Conservation (phyloP, 2,113 vertebrate genomes). For the Anhinga anhinga region DNA sequence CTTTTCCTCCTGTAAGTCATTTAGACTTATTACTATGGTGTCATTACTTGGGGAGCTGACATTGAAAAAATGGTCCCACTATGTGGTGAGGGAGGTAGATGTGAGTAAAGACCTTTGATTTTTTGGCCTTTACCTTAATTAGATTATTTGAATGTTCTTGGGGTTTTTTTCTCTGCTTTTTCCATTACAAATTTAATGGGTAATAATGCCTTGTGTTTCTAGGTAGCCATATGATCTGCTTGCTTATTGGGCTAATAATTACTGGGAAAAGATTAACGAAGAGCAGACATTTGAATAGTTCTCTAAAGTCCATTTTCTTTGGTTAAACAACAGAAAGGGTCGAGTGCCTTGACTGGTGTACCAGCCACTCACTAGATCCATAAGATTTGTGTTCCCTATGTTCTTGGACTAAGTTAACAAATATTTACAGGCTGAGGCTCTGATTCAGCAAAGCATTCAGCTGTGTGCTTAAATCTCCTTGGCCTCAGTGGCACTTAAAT, state of each 20-base stretch:
- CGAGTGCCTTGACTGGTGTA: not conserved
- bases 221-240: not conserved
- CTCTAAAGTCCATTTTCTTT: not conserved
- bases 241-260: not conserved
- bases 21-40: not conserved
- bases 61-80: not conserved
- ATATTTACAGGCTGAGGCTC: not conserved
- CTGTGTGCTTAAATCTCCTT: conserved; percentile 1
- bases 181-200: not conserved
- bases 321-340: not conserved
- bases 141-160: not conserved
- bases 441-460: not conserved
- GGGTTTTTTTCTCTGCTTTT: not conserved
- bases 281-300: not conserved
- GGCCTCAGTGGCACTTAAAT: not conserved
- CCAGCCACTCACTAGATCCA: not conserved
- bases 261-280: not conserved
- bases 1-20: not conserved
- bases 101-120: not conserved
- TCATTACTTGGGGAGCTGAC: not conserved
- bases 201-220: not conserved
- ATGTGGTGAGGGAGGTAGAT: not conserved
- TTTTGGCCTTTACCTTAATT: not conserved
- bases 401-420: not conserved
- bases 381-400: not conserved